Conservation (phyloP, 2,888 invertebrate genomes). For the Perizoma affinitatum region DNA sequence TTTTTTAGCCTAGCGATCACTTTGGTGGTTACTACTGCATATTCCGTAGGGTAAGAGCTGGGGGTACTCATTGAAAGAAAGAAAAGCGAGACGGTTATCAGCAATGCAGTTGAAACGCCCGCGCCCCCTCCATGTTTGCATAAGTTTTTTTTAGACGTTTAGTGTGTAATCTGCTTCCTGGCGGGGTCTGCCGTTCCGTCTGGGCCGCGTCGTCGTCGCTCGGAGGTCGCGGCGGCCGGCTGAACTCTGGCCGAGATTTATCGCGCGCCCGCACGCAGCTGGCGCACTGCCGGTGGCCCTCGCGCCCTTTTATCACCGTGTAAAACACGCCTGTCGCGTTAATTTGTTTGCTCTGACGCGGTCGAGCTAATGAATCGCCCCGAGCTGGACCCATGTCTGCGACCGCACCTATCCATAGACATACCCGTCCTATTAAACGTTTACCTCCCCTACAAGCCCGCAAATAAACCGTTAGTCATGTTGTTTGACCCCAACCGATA, state of each 20-base stretch:
- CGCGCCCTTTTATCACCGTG: constrained; percentile 79
- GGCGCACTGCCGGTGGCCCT: constrained; percentile 67
- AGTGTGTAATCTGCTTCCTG: constrained; percentile 29
- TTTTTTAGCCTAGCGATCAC: too few relatives aligned
- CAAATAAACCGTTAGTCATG: constrained; percentile 78
- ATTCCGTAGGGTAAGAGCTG: not conserved
- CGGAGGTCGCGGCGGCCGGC: constrained; percentile 13
- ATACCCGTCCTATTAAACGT: constrained; percentile 68
- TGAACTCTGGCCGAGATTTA: constrained; percentile 64
- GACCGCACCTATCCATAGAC: constrained; percentile 43
- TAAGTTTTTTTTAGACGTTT: constrained; percentile 24
- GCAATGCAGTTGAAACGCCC: constrained; percentile 24
- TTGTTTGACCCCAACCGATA: constrained; percentile 51
- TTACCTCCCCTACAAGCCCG: constrained; percentile 68
- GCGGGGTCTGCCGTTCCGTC: constrained; percentile 22
- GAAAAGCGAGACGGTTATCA: constrained; percentile 16
- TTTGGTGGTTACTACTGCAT: too few relatives aligned
- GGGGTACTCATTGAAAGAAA: constrained; percentile 1
- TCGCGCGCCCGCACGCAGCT: constrained; percentile 73
- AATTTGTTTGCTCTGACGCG: constrained; percentile 83
- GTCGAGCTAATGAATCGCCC: constrained; percentile 80
- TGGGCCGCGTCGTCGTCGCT: constrained; percentile 16
- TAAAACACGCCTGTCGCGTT: constrained; percentile 79
- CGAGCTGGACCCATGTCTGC: constrained; percentile 75
- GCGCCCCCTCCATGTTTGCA: constrained; percentile 18